Evolutionary conservation across 1,140 invertebrate genomes (phyloP), one percentile per base, ranked within the genome.

Genomic region (Drosophila teissieri): DNA sequence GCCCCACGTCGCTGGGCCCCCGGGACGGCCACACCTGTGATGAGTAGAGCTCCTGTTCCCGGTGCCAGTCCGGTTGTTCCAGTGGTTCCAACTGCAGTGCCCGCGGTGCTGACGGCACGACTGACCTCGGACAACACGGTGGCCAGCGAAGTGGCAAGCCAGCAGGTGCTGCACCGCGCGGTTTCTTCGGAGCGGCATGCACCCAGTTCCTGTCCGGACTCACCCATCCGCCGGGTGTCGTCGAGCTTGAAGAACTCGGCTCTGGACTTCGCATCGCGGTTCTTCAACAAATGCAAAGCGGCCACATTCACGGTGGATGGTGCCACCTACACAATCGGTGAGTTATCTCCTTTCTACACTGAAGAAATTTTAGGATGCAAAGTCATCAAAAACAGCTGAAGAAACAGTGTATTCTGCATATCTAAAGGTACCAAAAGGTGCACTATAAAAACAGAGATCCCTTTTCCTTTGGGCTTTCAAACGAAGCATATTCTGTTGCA

Each of bases 301-400:
- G 96, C 96, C 15, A 96, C 95, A 46, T 96, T 96, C 81, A 95
- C 96, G 65, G 94, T 96, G 88, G 95, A 96, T 92, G 95, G 96
- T 78, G 95, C 95, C 72, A 95, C 95, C 63, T 96, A 96, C 70
- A 96, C 95, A 60, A 96, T 96, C 92, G 95, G 96, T 96, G 93
- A 95, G 94, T 93, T 58, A 24, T 40, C 44, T 3, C 2, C 12
- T 27, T 27, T 12, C n/a, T 11, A 11, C 0, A 39, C 10, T 39
- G 8, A 4, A 19, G 11, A 44, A 19, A 19, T 1, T 1, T 4
- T 11, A 12, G 1, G 19, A 5, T 19, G 1, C 1, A 17, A 17
- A 44, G 10, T 1, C 3, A 10, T 5, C 2, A 4, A 19, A 44
- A 24, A 24, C 22, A n/a, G n/a, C n/a, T n/a, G n/a, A n/a, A n/a